Percentiles rank a stretch among this genome's conserved stretches.
Conservation (phyloP, 1,140 invertebrate genomes). For the Drosophila simulans region DNA sequence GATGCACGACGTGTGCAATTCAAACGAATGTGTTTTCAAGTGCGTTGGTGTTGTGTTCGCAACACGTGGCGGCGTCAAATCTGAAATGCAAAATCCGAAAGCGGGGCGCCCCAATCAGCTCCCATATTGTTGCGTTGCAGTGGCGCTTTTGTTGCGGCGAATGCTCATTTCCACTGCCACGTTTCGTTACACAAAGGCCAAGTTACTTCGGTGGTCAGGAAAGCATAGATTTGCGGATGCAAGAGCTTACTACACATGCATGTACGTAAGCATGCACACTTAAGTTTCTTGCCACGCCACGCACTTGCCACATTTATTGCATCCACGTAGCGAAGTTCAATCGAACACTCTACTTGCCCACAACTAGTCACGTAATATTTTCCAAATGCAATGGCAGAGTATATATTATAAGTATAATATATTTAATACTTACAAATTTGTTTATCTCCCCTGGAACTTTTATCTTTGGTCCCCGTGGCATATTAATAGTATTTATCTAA, state of each 20-base stretch:
- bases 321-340: conserved; percentile 34
- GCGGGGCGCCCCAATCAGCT: conserved; percentile 32
- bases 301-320: conserved; percentile 59
- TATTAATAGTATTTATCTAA: too few species aligned
- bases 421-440: too few species aligned
- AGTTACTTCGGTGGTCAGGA: conserved; percentile 30
- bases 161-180: conserved; percentile 52
- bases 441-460: too few species aligned
- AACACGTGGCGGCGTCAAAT: conserved; percentile 71
- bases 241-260: not conserved
- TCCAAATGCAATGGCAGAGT: too few species aligned
- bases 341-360: conserved; percentile 27
- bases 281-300: conserved; percentile 36
- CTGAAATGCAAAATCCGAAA: conserved; percentile 20
- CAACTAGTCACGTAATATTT: not conserved
- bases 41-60: conserved; percentile 44
- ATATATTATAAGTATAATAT: too few species aligned
- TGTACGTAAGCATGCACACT: conserved; percentile 1
- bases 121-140: conserved; percentile 49
- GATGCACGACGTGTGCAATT: conserved; percentile 32
- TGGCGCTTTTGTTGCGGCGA: conserved; percentile 42
- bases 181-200: conserved; percentile 45
- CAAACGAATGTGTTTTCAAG: conserved; percentile 30
- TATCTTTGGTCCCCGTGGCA: too few species aligned
- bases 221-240: conserved; percentile 3